phyloP scores from a whole-genome alignment of 2,113 vertebrate species.

The Ursus arctos region DNA sequence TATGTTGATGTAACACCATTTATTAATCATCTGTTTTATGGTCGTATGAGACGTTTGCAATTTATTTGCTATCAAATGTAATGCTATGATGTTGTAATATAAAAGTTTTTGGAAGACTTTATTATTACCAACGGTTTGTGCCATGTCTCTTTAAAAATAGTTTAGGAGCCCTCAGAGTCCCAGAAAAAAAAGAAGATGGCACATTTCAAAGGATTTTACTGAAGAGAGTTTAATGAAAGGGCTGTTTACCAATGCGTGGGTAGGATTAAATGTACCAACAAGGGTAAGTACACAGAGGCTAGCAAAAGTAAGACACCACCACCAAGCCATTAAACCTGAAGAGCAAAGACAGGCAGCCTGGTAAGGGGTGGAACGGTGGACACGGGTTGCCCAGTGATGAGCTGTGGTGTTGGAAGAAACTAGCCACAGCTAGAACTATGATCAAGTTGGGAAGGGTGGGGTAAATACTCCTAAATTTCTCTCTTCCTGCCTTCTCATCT shows the following conservation, averaged over 20 bases:
- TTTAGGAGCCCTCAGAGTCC: not conserved
- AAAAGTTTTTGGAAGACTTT: not conserved
- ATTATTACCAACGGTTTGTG: not conserved
- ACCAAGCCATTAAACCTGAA: not conserved
- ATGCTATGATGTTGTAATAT: not conserved
- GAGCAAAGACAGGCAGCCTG: not conserved
- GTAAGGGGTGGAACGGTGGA: not conserved
- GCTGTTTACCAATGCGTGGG: not conserved
- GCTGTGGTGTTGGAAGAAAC: not conserved
- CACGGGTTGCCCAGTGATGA: not conserved
- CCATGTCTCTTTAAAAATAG: not conserved
- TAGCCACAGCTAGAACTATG: not conserved
- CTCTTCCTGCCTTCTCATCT: not conserved
- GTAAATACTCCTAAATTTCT: not conserved
- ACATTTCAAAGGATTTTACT: not conserved
- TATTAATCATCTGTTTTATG: constrained; percentile 7
- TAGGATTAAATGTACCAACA: not conserved
- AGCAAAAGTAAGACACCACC: not conserved
- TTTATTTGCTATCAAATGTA: constrained; percentile 17
- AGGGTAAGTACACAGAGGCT: not conserved
- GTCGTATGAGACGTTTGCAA: not conserved
- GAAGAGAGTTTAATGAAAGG: not conserved
- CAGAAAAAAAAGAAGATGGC: not conserved
- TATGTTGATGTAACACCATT: not conserved
- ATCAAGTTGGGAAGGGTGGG: not conserved